Conservation (phyloP, 2,888 invertebrate species). For the Eupithecia insigniata region DNA sequence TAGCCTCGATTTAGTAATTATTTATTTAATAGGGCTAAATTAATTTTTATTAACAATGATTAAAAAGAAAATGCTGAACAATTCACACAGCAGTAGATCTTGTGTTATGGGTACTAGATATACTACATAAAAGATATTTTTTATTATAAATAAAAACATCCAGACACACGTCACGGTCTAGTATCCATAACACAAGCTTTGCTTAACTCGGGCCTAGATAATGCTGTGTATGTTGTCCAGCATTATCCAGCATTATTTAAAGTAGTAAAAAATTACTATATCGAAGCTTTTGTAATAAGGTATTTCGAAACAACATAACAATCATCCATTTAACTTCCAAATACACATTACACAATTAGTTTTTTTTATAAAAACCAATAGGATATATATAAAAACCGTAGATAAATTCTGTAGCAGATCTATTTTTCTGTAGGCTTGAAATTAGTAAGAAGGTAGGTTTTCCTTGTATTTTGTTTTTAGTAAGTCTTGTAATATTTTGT, state of each 20-base stretch:
- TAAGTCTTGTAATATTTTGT: neutral
- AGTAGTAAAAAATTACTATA: neutral
- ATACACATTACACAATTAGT: neutral
- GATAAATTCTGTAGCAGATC: neutral
- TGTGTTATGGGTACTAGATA: too few species aligned
- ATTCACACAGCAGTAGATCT: too few species aligned
- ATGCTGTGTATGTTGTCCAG: too few species aligned
- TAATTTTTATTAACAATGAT: too few species aligned
- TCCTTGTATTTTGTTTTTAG: neutral
- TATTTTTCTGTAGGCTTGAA: neutral
- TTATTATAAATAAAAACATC: too few species aligned
- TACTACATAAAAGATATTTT: too few species aligned
- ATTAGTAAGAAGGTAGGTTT: neutral
- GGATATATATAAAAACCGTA: neutral
- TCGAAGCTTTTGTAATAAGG: neutral
- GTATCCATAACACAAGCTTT: too few species aligned
- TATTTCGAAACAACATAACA: neutral
- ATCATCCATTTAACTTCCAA: neutral
- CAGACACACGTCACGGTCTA: too few species aligned
- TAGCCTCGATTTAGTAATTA: slow-evolving; percentile 2
- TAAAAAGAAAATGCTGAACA: too few species aligned
- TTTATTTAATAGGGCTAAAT: neutral
- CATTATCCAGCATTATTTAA: too few species aligned
- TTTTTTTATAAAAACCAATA: neutral
- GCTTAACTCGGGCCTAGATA: too few species aligned